These are phyloP conservation scores for Aspidapion aeneum DNA, from an alignment of 2,888 invertebrate genomes.

Conservation along the genomic window DNA sequence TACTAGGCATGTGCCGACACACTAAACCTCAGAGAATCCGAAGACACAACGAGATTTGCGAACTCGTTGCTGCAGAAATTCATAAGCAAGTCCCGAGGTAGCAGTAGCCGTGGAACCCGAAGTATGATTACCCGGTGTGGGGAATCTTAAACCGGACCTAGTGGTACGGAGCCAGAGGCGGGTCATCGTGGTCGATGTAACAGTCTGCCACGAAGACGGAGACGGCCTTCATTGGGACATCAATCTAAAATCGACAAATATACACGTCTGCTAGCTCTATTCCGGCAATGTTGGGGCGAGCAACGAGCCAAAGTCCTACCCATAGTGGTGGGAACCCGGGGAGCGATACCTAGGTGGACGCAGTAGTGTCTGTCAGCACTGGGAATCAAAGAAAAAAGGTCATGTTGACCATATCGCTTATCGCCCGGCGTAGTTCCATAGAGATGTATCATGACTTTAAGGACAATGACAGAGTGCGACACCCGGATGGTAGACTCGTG, in stretches of 20 bases:
- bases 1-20: too few species aligned
- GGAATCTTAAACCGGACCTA: constrained; percentile 32
- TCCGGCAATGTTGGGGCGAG: constrained; percentile 19
- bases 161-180: constrained; percentile 29
- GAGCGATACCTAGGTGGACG: constrained; percentile 37
- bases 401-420: too few species aligned
- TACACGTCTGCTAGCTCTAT: constrained; percentile 24
- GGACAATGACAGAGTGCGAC: too few species aligned
- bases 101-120: constrained; percentile 24
- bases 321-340: constrained; percentile 38
- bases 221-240: constrained; percentile 25
- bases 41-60: constrained; percentile 31
- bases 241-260: constrained; percentile 33
- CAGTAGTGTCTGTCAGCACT: too few species aligned
- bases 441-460: too few species aligned
- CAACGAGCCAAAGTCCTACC: constrained; percentile 31
- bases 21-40: too few species aligned
- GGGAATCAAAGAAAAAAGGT: too few species aligned
- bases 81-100: constrained; percentile 18
- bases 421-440: too few species aligned
- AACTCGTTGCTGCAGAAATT: constrained; percentile 22
- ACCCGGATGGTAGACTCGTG: too few species aligned
- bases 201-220: constrained; percentile 29
- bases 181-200: constrained; percentile 35
- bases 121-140: constrained; percentile 17